Conservation (phyloP, 1,140 invertebrate genomes). For the Tetramorium alpestre region DNA sequence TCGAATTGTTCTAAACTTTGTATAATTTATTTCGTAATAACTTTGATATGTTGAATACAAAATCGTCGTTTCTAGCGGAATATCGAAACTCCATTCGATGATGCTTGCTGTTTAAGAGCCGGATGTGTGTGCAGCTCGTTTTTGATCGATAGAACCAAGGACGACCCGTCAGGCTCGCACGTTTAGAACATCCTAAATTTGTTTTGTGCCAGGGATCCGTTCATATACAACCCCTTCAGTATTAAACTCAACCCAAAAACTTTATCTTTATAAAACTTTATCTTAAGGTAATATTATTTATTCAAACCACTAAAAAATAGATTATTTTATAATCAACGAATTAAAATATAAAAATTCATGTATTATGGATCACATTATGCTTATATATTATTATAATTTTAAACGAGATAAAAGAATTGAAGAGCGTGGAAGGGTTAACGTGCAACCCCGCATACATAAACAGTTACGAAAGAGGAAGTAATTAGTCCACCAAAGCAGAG, state of each 20-base stretch:
- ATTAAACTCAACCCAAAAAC: neutral
- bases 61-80: neutral
- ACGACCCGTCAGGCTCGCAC: constrained; percentile 40
- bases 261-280: neutral
- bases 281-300: neutral
- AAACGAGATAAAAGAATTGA: neutral
- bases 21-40: neutral
- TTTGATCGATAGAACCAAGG: constrained; percentile 59
- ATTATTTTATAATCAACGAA: neutral
- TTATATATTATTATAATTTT: neutral
- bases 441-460: neutral
- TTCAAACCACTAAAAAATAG: neutral
- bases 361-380: neutral
- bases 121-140: constrained; percentile 47
- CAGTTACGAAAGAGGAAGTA: constrained; percentile 38
- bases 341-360: neutral
- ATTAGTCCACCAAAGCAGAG: constrained; percentile 38
- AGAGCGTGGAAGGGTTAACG: neutral
- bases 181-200: constrained; percentile 51
- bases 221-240: neutral
- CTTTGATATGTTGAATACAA: neutral
- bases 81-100: constrained; percentile 19
- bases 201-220: neutral
- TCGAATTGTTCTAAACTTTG: neutral
- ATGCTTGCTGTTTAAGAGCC: constrained; percentile 38